Conservation (phyloP, 2,888 invertebrate genomes). For the Orthosia cruda region DNA sequence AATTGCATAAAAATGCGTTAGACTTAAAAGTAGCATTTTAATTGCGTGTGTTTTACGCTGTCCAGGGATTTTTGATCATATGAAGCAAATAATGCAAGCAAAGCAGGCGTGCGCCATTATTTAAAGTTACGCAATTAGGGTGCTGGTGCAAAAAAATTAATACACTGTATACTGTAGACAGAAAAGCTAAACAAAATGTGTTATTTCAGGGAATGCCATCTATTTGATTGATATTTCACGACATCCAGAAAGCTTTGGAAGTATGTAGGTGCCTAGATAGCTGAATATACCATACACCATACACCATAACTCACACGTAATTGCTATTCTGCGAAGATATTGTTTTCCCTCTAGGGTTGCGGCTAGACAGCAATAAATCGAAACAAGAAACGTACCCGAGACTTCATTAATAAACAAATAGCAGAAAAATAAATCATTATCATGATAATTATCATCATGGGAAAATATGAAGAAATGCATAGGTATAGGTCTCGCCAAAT, state of each 20-base stretch:
- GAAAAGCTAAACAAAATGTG: neutral
- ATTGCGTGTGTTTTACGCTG: too few species aligned
- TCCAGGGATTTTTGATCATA: too few species aligned
- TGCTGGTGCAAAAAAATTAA: neutral
- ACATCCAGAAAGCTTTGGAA: slow-evolving; percentile 1
- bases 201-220: neutral
- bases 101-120: too few species aligned
- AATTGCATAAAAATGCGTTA: neutral
- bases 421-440: too few species aligned
- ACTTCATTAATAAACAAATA: slow-evolving; percentile 16
- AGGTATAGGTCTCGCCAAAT: too few species aligned
- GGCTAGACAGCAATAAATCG: slow-evolving; percentile 5
- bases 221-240: neutral
- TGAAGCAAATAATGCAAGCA: too few species aligned
- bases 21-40: neutral
- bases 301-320: slow-evolving; percentile 24
- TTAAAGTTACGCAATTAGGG: too few species aligned
- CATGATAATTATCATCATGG: too few species aligned
- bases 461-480: neutral
- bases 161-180: neutral
- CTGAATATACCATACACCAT: slow-evolving; percentile 15
- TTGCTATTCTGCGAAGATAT: slow-evolving; percentile 20
- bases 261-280: neutral
- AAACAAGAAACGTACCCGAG: neutral
- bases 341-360: neutral